These are phyloP conservation scores for Rhizoglyphus robini DNA, from an alignment of 1,140 invertebrate species.

Conservation along the genomic window DNA sequence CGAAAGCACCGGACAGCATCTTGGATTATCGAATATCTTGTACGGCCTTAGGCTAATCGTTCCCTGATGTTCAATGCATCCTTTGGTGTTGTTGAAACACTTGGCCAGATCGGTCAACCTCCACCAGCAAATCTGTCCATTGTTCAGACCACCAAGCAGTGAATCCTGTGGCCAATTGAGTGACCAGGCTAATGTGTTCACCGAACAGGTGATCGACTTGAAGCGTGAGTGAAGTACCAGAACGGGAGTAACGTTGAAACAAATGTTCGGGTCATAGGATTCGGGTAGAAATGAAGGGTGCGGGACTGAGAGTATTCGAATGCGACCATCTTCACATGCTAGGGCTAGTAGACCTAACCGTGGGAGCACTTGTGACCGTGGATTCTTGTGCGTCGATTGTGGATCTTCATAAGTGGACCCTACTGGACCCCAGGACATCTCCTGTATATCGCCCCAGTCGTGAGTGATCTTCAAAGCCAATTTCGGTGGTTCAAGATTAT, in stretches of 20 bases:
- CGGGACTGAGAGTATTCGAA: slow-evolving; percentile 43
- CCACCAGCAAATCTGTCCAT: slow-evolving; percentile 47
- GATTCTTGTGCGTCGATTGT: neutral
- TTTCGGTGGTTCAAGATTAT: slow-evolving; percentile 25
- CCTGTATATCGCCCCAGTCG: slow-evolving; percentile 50
- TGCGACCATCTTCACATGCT: slow-evolving; percentile 47
- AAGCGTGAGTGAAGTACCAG: slow-evolving; percentile 22
- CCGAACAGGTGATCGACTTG: slow-evolving; percentile 20
- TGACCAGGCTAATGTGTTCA: slow-evolving; percentile 39
- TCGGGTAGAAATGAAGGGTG: neutral
- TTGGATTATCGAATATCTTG: slow-evolving; percentile 22
- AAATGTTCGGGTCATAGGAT: neutral
- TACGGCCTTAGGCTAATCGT: slow-evolving; percentile 24
- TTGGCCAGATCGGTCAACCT: slow-evolving; percentile 40
- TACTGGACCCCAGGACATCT: slow-evolving; percentile 54
- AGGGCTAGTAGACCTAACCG: slow-evolving; percentile 53
- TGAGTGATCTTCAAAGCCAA: slow-evolving; percentile 46
- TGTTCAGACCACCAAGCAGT: slow-evolving; percentile 47
- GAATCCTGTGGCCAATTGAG: slow-evolving; percentile 35
- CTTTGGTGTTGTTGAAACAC: slow-evolving; percentile 27
- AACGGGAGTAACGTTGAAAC: slow-evolving; percentile 13
- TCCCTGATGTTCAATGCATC: neutral
- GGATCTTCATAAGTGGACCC: neutral
- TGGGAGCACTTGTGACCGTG: slow-evolving; percentile 28
- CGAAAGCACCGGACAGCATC: slow-evolving; percentile 31